phyloP scores from a whole-genome alignment of 2,888 invertebrate species.

The Melanchra persicariae region DNA sequence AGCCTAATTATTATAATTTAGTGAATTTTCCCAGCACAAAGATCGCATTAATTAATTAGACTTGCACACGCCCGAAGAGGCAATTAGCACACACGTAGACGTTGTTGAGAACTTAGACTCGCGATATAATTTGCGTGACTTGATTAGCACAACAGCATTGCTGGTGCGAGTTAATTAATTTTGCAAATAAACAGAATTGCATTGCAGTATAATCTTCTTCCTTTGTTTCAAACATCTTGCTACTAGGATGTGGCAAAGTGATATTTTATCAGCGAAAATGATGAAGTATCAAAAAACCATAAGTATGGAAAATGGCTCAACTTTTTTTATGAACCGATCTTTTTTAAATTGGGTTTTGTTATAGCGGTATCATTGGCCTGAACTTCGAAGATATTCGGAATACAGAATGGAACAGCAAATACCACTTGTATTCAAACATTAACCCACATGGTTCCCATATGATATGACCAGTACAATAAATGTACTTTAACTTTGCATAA shows the following conservation, averaged over 20 bases:
- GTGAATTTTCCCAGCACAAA: conserved; percentile 18
- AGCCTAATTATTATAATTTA: conserved; percentile 26
- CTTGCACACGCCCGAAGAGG: conserved; percentile 5
- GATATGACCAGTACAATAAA: too few relatives aligned
- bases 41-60: conserved; percentile 26
- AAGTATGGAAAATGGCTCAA: background rate
- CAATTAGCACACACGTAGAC: conserved; percentile 6
- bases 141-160: conserved; percentile 1
- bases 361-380: too few relatives aligned
- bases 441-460: too few relatives aligned
- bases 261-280: background rate
- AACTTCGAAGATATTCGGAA: too few relatives aligned
- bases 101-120: background rate
- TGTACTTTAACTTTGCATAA: too few relatives aligned
- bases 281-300: background rate
- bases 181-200: background rate
- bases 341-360: too few relatives aligned
- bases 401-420: too few relatives aligned
- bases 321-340: too few relatives aligned
- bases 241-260: background rate
- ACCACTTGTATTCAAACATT: too few relatives aligned
- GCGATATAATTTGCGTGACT: background rate
- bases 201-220: background rate
- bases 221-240: background rate
- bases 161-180: conserved; percentile 5